These are phyloP conservation scores for Epiblema foenella DNA, from an alignment of 2,888 invertebrate genomes.

Conservation along the genomic window DNA sequence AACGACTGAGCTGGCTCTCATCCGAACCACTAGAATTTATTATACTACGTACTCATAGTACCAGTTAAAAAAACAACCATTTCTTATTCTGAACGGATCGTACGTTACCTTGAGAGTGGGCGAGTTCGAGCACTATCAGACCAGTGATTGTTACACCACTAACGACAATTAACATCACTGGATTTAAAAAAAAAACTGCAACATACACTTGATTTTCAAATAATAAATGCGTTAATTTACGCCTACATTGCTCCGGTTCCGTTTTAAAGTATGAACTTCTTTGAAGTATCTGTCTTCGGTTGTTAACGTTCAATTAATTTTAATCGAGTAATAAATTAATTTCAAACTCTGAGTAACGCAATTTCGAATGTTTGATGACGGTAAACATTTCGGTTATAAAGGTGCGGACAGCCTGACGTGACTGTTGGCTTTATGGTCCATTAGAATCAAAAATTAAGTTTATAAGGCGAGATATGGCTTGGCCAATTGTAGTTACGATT, in stretches of 20 bases:
- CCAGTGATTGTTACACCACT: neutral
- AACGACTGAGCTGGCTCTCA: neutral
- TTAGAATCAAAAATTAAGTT: neutral
- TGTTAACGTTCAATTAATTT: conserved; percentile 33
- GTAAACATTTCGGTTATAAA: conserved; percentile 25
- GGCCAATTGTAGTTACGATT: neutral
- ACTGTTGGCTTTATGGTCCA: neutral
- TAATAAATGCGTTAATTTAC: neutral
- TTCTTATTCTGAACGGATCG: too few species aligned
- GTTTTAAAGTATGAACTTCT: conserved; percentile 19
- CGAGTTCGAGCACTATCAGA: too few species aligned
- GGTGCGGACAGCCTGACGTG: conserved; percentile 6
- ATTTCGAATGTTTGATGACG: conserved; percentile 36
- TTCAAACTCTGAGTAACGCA: conserved; percentile 27
- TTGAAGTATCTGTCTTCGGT: conserved; percentile 29
- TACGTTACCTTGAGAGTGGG: too few species aligned
- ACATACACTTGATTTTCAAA: neutral
- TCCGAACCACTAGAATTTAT: neutral
- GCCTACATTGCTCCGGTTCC: neutral
- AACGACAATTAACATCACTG: neutral
- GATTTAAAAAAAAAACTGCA: neutral
- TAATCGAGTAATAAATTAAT: conserved; percentile 41
- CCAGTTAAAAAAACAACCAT: too few species aligned
- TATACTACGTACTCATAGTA: neutral
- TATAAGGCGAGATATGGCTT: too few species aligned